These are phyloP conservation scores for Morone chrysops DNA, from an alignment of 2,113 vertebrate genomes.

Conservation along the genomic window DNA sequence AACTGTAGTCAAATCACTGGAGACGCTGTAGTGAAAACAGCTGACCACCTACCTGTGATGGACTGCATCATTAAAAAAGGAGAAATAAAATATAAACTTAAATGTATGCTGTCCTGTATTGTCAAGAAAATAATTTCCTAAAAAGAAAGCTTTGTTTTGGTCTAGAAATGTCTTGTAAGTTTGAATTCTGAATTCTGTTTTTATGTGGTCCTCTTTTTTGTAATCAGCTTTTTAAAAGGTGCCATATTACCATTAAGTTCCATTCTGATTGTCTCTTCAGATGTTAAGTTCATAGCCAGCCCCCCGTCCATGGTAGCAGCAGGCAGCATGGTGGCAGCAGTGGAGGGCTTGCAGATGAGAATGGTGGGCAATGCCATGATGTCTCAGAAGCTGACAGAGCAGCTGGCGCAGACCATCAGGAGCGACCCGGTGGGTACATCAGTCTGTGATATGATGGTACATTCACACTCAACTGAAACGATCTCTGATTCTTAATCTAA, in stretches of 20 bases:
- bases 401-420: constrained; percentile 92
- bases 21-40: too few relatives aligned
- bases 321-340: constrained; percentile 91
- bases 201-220: neutral
- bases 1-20: too few relatives aligned
- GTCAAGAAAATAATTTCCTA: too few relatives aligned
- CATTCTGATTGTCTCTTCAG: constrained; percentile 72
- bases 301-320: constrained; percentile 97
- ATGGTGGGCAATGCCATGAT: constrained; percentile 84
- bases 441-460: neutral
- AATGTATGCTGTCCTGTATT: too few relatives aligned
- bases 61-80: too few relatives aligned
- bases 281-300: constrained; percentile 95
- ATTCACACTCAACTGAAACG: neutral
- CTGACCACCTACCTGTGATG: too few relatives aligned
- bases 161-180: too few relatives aligned
- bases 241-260: neutral
- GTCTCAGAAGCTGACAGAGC: constrained; percentile 89
- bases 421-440: constrained; percentile 91
- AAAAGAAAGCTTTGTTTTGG: too few relatives aligned
- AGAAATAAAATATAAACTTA: too few relatives aligned
- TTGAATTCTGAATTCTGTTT: neutral
- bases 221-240: neutral
- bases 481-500: neutral
- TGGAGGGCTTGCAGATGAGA: constrained; percentile 91